phyloP scores from a whole-genome alignment of 2,113 vertebrate genomes.

The Apaloderma vittatum region DNA sequence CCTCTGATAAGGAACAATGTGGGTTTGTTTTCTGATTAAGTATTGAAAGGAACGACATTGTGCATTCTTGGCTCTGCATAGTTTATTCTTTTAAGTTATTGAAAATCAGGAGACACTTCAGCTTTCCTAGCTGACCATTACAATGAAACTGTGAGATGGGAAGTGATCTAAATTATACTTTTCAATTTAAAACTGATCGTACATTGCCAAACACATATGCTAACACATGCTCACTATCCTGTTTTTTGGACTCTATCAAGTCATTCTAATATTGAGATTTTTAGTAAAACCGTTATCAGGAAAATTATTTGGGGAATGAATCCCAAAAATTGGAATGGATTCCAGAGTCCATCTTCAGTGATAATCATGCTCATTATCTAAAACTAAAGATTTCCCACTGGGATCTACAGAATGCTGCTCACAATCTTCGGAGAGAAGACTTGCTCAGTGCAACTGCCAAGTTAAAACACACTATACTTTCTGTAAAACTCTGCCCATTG shows the following conservation, averaged over 20 bases:
- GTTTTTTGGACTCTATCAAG: background rate
- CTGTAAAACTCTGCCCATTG: background rate
- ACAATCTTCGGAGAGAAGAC: fast-evolving
- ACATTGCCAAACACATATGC: background rate
- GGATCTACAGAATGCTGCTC: background rate
- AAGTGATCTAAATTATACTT: background rate
- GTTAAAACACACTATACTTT: background rate
- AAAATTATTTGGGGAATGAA: background rate
- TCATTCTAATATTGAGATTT: background rate
- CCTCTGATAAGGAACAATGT: background rate
- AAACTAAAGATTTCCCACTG: background rate
- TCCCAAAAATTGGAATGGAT: background rate
- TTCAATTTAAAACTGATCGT: background rate
- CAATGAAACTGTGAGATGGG: background rate
- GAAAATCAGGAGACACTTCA: background rate
- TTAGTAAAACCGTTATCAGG: background rate
- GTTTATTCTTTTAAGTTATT: background rate
- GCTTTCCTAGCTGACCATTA: background rate
- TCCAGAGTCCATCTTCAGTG: background rate
- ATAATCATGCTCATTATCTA: background rate
- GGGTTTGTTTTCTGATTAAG: background rate
- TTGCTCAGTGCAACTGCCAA: background rate
- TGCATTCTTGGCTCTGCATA: background rate
- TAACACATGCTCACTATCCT: background rate
- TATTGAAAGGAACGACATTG: background rate